Base-by-base conservation (phyloP, 1,140 invertebrate species). In the Lepidostoma basale region DNA sequence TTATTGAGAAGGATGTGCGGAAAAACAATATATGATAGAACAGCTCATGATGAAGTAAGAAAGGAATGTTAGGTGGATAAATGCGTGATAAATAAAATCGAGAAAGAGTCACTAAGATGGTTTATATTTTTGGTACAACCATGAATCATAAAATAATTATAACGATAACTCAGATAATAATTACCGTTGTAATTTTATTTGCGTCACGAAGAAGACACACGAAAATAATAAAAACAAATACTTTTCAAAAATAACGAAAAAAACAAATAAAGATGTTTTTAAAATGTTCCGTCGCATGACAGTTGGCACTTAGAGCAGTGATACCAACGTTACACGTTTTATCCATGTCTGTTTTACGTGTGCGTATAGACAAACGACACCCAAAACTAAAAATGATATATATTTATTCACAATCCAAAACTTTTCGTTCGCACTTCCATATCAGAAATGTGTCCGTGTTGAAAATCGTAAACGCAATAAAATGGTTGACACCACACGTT, bases 241-340 rank as follows among this genome's bases (percentile, higher is more conserved):
- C n/a, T n/a, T n/a, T n/a, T n/a, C n/a, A 22, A 12, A 49, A 8
- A 30, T 56, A 30, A 20, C 52, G 12, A 22, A 36, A 39, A 56
- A 36, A 18, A n/a, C 14, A 36, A 56, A 56, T 56, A 56, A 33
- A 56, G 52, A 56, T 36, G 52, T 56, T 56, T 54, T 18, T 36
- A 28, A 56, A 56, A 56, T 12, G 28, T 16, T 36, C 28, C 52
- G 16, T 56, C 14, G 52, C 52, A 56, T 56, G 52, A 30, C 30
- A 9, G 23, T 36, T 36, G 28, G 23, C 52, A 56, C 36, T 56
- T 36, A 56, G 14, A 56, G 36, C 52, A 22, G n/a, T n/a, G 23
- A 56, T 16, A 56, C 30, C 33, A 56, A 33, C 26, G 23, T 18
- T 36, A n/a, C 12, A 6, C 36, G 14, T 33, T 56, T 56, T 33